Base-by-base conservation (phyloP, 2,113 vertebrate genomes). In the Zootoca vivipara region DNA sequence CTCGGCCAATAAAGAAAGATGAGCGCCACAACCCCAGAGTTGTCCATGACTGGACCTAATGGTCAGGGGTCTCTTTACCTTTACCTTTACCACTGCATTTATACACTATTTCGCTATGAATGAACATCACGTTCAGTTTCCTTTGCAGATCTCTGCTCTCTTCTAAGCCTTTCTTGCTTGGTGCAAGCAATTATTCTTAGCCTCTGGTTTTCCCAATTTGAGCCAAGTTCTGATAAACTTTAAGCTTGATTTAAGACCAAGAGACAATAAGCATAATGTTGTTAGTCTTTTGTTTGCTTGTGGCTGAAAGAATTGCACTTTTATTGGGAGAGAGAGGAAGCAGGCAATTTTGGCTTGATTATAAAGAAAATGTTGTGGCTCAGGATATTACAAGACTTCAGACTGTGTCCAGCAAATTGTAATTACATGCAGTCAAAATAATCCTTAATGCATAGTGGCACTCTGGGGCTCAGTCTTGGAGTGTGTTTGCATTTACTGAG, bases 391-490 rank as follows among this genome's bases (percentile, higher is more conserved):
- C 46, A 81, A 72, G 24, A 86, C 22, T 73, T 87, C 78, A 73
- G 67, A 20, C 10, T 20, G n/a, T 52, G 52, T 62, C 35, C 33
- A n/a, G 70, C 28, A 42, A 26, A 16, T 20, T 62, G 38, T 82
- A 87, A 62, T 56, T 82, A 62, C 20, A 74, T 82, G 35, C 35
- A 74, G 52, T 74, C 78, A 82, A 87, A 87, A 73, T 42, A 87
- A 87, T 6, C 20, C 52, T 38, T 72, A 81, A 81, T 42, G 52
- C 52, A 72, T 82, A 38, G 15, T 74, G 69, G 30, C 70, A 81
- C 28, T 20, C 46, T 42, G 10, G 10, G 20, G 69, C 16, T n/a
- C 78, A 64, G 28, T 82, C 74, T 40, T 87, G 46, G 70, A 72
- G 65, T 70, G 52, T 72, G 46, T 78, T 65, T 87, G 52, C 58